Conservation (phyloP, 2,888 invertebrate species). For the Cistogaster globosa region DNA sequence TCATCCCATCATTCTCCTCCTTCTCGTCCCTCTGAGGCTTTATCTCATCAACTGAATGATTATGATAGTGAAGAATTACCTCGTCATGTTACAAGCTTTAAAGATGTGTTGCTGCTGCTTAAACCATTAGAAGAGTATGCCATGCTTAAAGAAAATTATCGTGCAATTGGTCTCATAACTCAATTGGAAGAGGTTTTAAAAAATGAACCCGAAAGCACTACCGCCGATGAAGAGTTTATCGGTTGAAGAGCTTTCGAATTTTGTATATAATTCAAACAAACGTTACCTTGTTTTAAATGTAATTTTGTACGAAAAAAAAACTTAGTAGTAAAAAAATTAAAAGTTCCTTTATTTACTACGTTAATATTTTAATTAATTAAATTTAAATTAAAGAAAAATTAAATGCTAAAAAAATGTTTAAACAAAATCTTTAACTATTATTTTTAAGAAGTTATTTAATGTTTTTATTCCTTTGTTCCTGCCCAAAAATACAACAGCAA, state of each 20-base stretch:
- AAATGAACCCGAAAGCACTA: conserved; percentile 52
- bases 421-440: conserved; percentile 2
- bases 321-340: conserved; percentile 9
- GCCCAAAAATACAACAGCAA: no score
- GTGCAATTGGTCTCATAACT: conserved; percentile 80
- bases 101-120: conserved; percentile 78
- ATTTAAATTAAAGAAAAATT: neutral
- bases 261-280: neutral
- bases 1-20: neutral
- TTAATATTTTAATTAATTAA: conserved; percentile 17
- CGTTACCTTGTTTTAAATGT: conserved; percentile 69
- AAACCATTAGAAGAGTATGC: conserved; percentile 81
- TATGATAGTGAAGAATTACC: conserved; percentile 73
- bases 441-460: neutral
- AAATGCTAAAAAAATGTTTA: conserved; percentile 24
- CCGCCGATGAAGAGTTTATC: conserved; percentile 52
- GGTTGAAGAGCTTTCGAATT: conserved; percentile 8
- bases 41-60: conserved; percentile 41
- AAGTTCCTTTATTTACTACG: conserved; percentile 48
- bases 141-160: conserved; percentile 79
- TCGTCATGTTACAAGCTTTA: conserved; percentile 74
- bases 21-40: neutral
- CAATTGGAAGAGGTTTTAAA: conserved; percentile 80
- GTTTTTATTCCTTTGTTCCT: neutral
- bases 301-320: conserved; percentile 25